Percentiles rank a stretch among this genome's conserved stretches.
These are phyloP conservation scores for Monarcha castaneiventris DNA, from an alignment of 2,113 vertebrate species.

Conservation along the genomic window DNA sequence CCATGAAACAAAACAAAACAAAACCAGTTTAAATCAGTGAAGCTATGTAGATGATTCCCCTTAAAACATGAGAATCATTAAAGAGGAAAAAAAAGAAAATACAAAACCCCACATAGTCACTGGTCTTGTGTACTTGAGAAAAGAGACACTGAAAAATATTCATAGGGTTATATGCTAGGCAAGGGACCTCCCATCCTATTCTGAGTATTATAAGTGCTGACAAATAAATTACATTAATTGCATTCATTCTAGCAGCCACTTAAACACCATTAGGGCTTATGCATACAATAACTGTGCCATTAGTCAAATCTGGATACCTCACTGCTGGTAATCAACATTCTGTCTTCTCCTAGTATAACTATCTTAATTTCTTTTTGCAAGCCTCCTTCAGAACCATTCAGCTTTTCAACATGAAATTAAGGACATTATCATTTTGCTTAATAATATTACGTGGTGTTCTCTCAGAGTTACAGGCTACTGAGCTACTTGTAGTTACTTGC, in stretches of 20 bases:
- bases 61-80: neutral
- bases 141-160: neutral
- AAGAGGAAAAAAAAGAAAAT: neutral
- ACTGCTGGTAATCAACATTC: constrained; percentile 23
- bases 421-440: neutral
- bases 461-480: neutral
- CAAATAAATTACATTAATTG: constrained; percentile 62
- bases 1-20: neutral
- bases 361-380: constrained; percentile 16
- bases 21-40: neutral
- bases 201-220: neutral
- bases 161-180: neutral
- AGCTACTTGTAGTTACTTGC: neutral
- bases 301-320: constrained; percentile 52
- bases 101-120: accelerated
- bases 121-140: neutral
- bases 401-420: constrained; percentile 17
- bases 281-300: constrained; percentile 52
- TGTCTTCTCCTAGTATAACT: neutral
- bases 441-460: neutral
- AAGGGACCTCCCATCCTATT: constrained; percentile 27
- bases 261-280: constrained; percentile 51
- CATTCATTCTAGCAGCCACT: constrained; percentile 53
- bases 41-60: neutral
- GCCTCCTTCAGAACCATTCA: neutral